Evolutionary conservation across 2,888 invertebrate genomes (phyloP), one percentile per base, ranked within the genome.

Genomic region (Epiblema foenella): DNA sequence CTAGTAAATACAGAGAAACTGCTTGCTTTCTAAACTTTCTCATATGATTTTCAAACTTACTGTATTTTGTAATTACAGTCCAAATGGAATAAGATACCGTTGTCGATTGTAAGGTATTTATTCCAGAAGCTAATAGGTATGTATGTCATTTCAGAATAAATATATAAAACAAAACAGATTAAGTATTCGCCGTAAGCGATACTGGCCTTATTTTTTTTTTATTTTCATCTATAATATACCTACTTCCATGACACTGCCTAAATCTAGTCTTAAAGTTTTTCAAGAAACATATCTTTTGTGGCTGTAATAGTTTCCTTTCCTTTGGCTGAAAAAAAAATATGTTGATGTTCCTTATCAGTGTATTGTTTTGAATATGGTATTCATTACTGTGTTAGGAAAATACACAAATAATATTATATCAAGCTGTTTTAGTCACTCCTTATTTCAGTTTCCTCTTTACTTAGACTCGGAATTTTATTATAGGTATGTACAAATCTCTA

Each of bases 341-440:
- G 46, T 56, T 56, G 10, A 46, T 39, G 29, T 56, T 65, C 42
- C 29, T 56, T 29, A 46, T 54, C 33, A 24, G 33, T 54, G 20
- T 69, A 69, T 59, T 65, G 58, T 65, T 70, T 58, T 70, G 18
- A 54, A 33, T 37, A 46, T 66, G 42, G 39, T 70, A 42, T 62
- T 68, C 7, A 37, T 5, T 52, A 57, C 18, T 52, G 51, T 66
- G 54, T 58, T 60, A 60, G 49, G 12, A 60, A 70, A 59, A 70
- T 66, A 70, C 59, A 60, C 65, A 52, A 70, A 29, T 58, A 15
- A 52, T 33, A 52, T 52, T 37, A 52, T 39, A 3, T 24, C 1
- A 20, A 64, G 2, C 24, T 59, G 59, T 52, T 59, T 52, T 59
- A 17, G 24, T 75, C 58, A 62, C 46, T 52, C 42, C 52, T 17